Evolutionary conservation across 1,140 invertebrate genomes (phyloP), one percentile per base, ranked within the genome.

Genomic region (Hyles euphorbiae): DNA sequence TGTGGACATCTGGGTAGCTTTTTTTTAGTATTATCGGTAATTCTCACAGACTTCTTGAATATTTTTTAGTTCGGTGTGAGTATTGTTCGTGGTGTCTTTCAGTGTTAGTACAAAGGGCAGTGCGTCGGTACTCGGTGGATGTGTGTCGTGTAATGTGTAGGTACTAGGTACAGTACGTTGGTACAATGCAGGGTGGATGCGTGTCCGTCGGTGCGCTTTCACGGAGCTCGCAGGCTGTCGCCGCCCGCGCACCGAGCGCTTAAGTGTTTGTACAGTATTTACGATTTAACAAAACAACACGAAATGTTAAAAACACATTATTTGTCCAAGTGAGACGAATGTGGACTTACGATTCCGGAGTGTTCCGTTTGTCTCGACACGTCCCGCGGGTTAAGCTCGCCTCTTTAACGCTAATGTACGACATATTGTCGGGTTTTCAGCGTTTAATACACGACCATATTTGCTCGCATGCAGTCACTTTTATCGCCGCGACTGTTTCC

Each of bases 261-360:
- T 5, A 11, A 76, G 72, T 84, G 76, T 88, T 88, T 88, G 80
- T 70, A 68, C 83, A 84, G 83, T 86, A 83, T 88, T 88, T 88
- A 88, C 86, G 86, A 88, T 88, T 87, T 81, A 86, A 88, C 86
- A 86, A 88, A 88, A 88, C 86, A 88, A 87, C 82, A 83, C 74
- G 81, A 88, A 88, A 87, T 85, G 83, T 88, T 87, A 87, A 88
- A 88, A 88, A 87, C 86, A 87, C 83, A 88, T 86, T 86, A 86
- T 87, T 83, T 85, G 81, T 78, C 76, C 75, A 74, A 78, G 72
- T 88, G 83, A 78, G 83, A 87, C 86, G 82, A 88, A 88, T 88
- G 83, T 75, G 74, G 70, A 78, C 78, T 81, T 87, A 86, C 74
- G 81, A 87, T 83, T 76, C 78, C 70, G 72, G 61, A 68, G 75